Evolutionary conservation across 1,140 invertebrate genomes (phyloP).

Genomic region (Chelonus insularis): DNA sequence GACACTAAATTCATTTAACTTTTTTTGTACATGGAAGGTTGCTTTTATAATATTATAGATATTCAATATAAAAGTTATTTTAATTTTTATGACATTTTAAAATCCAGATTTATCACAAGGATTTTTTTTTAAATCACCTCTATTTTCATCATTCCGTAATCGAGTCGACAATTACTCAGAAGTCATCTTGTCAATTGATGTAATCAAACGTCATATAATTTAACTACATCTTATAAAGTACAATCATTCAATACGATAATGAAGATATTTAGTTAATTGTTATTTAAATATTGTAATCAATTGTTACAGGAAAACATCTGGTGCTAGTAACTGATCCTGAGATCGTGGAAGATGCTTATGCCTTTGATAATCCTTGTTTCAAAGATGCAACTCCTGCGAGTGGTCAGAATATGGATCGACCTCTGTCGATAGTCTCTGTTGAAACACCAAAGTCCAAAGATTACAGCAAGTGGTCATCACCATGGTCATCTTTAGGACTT

Average conservation of each 20-base stretch:
- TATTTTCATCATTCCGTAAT: background rate
- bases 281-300: conserved; percentile 19
- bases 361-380: conserved; percentile 81
- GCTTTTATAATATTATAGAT: too few relatives aligned
- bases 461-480: conserved; percentile 52
- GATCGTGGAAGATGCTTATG: conserved; percentile 72
- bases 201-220: conserved; percentile 12
- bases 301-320: conserved; percentile 68
- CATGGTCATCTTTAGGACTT: conserved; percentile 62
- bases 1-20: conserved; percentile 4
- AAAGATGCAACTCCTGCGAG: conserved; percentile 58
- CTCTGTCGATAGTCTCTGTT: conserved; percentile 46
- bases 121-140: background rate
- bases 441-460: conserved; percentile 56
- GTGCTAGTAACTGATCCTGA: conserved; percentile 74
- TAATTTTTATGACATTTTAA: conserved; percentile 5
- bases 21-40: too few relatives aligned
- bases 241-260: conserved; percentile 13
- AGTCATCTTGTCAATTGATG: conserved; percentile 13
- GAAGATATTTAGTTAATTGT: conserved; percentile 5
- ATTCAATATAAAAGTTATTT: too few relatives aligned
- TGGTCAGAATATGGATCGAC: conserved; percentile 48
- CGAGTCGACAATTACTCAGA: background rate
- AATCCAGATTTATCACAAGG: background rate
- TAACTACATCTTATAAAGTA: background rate